phyloP scores from a whole-genome alignment of 2,113 vertebrate genomes.

The Salvelinus fontinalis region DNA sequence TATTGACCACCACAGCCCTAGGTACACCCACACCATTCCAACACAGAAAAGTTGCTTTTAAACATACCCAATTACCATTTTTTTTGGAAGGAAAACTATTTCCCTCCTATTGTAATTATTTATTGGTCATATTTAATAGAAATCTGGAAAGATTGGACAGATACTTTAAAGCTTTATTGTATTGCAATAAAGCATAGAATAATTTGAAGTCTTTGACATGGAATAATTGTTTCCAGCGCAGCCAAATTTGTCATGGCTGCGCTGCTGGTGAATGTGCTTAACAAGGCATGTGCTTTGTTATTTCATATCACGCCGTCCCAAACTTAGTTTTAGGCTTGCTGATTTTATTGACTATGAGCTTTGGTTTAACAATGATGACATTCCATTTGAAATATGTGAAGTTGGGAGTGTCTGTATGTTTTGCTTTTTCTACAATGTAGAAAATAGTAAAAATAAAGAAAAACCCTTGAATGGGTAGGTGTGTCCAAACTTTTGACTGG shows the following conservation, averaged over 20 bases:
- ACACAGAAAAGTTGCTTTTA: too few species aligned
- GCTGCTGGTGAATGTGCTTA: background rate
- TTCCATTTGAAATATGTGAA: constrained; percentile 9
- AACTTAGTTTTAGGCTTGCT: background rate
- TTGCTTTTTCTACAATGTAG: background rate
- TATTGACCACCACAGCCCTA: too few species aligned
- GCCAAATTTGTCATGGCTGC: background rate
- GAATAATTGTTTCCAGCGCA: constrained; percentile 1
- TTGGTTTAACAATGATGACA: constrained; percentile 23
- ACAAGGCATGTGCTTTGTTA: background rate
- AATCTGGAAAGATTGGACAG: too few species aligned
- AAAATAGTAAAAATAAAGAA: too few species aligned
- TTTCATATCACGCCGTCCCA: background rate
- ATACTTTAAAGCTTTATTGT: background rate
- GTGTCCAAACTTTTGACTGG: too few species aligned
- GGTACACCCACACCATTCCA: too few species aligned
- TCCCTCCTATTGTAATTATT: too few species aligned
- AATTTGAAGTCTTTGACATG: background rate
- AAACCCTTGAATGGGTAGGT: too few species aligned
- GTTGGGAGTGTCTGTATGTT: constrained; percentile 24
- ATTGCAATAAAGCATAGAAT: background rate
- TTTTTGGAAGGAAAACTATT: too few species aligned
- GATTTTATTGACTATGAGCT: background rate
- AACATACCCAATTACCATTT: too few species aligned
- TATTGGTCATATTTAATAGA: too few species aligned